Conservation (phyloP, 2,888 invertebrate species). For the Gandaritis pyraliata region DNA sequence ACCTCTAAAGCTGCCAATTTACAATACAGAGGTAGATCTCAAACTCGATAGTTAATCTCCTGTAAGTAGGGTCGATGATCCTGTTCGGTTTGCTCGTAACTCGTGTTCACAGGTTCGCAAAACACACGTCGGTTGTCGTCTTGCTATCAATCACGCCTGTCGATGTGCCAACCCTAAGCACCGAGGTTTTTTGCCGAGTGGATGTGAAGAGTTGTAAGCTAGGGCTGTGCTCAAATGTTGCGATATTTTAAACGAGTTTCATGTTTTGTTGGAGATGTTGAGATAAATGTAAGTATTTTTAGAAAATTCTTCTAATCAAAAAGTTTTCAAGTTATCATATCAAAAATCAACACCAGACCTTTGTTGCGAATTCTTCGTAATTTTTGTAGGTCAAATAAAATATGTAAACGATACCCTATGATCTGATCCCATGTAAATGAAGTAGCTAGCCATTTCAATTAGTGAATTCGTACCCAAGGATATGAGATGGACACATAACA, state of each 20-base stretch:
- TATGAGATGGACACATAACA: not conserved
- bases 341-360: too few species aligned
- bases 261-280: not conserved
- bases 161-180: slow-evolving; percentile 36
- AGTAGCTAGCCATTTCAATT: slow-evolving; percentile 36
- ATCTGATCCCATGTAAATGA: slow-evolving; percentile 39
- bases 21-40: slow-evolving; percentile 17
- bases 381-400: not conserved
- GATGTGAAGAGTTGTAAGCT: not conserved
- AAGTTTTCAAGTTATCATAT: too few species aligned
- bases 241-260: slow-evolving; percentile 1
- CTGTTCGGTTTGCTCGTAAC: slow-evolving; percentile 19
- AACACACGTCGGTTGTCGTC: slow-evolving; percentile 30
- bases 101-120: slow-evolving; percentile 19
- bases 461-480: slow-evolving; percentile 21
- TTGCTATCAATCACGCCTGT: slow-evolving; percentile 39
- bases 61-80: slow-evolving; percentile 24
- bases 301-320: not conserved
- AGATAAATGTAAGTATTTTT: slow-evolving; percentile 2
- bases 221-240: not conserved
- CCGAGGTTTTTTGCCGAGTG: slow-evolving; percentile 28
- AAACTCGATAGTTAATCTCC: slow-evolving; percentile 14
- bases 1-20: not conserved
- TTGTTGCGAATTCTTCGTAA: too few species aligned
- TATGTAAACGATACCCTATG: slow-evolving; percentile 9